A percentile compares a stretch with the other conserved stretches of the same genome.
Conservation (phyloP, 2,888 invertebrate species). For the Chymomyza fuscimana region DNA sequence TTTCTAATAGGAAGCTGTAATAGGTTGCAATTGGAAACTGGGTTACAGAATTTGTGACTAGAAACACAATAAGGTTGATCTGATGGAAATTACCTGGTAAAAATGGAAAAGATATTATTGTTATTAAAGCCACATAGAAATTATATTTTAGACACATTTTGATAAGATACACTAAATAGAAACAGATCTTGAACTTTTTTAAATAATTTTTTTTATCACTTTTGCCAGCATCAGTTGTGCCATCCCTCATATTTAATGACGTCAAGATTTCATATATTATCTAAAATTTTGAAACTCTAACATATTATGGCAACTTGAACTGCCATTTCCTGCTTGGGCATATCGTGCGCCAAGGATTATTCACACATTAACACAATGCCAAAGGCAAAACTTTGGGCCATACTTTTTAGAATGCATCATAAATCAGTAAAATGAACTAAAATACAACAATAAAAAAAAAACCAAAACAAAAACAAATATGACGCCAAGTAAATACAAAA, state of each 20-base stretch:
- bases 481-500: slow-evolving; percentile 39
- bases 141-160: too few relatives aligned
- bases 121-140: too few relatives aligned
- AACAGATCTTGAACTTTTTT: too few relatives aligned
- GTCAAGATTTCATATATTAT: neutral
- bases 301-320: neutral
- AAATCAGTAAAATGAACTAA: slow-evolving; percentile 64
- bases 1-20: neutral
- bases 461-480: neutral
- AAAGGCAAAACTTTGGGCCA: slow-evolving; percentile 17
- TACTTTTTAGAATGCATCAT: slow-evolving; percentile 27
- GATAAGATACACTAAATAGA: too few relatives aligned
- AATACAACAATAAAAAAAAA: neutral
- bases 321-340: slow-evolving; percentile 19
- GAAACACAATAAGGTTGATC: too few relatives aligned
- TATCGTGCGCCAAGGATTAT: slow-evolving; percentile 64
- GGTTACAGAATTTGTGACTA: neutral
- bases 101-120: too few relatives aligned
- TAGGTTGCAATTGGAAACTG: neutral
- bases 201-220: too few relatives aligned
- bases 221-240: too few relatives aligned
- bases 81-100: too few relatives aligned
- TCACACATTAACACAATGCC: slow-evolving; percentile 65
- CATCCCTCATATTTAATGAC: too few relatives aligned
- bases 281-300: neutral